Conservation (phyloP, 1,140 invertebrate genomes). For the Macrobrachium rosenbergii region DNA sequence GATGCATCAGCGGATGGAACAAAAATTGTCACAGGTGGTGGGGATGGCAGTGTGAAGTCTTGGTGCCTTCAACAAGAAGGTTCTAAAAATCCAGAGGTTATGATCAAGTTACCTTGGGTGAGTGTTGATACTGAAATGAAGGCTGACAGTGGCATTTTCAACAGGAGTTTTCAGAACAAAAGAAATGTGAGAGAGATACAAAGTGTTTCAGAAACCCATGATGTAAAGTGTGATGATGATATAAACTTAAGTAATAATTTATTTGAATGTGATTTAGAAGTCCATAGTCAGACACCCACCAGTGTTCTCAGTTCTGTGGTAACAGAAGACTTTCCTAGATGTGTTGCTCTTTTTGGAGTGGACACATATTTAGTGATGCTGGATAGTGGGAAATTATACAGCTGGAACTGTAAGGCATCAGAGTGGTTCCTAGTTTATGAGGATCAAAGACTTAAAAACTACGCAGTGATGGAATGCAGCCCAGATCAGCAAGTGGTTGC, state of each 20-base stretch:
- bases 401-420: neutral
- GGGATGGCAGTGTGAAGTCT: conserved; percentile 50
- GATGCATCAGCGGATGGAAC: conserved; percentile 17
- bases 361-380: conserved; percentile 7
- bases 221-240: neutral
- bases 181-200: neutral
- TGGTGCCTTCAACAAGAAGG: conserved; percentile 17
- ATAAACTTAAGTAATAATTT: no score
- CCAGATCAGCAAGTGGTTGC: conserved; percentile 26
- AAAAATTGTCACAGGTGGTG: conserved; percentile 43
- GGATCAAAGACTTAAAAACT: conserved; percentile 43
- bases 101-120: neutral
- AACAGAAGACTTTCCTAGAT: conserved; percentile 39
- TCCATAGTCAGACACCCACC: no score
- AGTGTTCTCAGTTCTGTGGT: no score
- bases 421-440: conserved; percentile 36
- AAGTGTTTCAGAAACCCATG: neutral
- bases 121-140: neutral
- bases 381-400: conserved; percentile 44
- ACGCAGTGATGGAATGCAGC: conserved; percentile 32
- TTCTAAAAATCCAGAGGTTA: neutral
- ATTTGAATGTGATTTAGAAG: no score
- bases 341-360: conserved; percentile 27
- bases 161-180: neutral
- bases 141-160: neutral